These are phyloP conservation scores for Motacilla tschutschensis DNA, from an alignment of 2,113 vertebrate genomes.

Conservation along the genomic window DNA sequence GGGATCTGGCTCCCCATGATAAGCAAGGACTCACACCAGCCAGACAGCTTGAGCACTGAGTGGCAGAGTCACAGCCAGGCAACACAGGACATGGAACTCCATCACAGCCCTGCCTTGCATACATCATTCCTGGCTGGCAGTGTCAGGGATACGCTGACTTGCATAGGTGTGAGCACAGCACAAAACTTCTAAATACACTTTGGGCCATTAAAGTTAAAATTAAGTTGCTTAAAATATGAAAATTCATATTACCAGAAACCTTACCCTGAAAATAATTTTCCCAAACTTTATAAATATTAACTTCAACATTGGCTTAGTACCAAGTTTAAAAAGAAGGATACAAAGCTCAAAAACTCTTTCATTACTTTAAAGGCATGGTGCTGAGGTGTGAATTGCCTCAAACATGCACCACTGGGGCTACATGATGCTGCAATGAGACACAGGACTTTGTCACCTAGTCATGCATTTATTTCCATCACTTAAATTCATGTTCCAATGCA, in stretches of 20 bases:
- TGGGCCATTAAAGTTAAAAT: background rate
- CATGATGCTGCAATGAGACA: fast-evolving
- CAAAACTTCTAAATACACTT: background rate
- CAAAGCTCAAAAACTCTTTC: background rate
- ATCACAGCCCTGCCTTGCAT: background rate
- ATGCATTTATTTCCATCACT: background rate
- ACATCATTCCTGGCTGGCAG: background rate
- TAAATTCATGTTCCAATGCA: background rate
- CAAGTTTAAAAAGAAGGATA: background rate
- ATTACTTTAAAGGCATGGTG: background rate
- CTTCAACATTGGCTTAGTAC: background rate
- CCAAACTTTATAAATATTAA: background rate
- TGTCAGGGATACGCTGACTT: too few species aligned
- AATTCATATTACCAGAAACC: background rate
- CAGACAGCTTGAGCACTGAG: fast-evolving
- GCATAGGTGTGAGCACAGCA: too few species aligned
- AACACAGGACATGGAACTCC: fast-evolving
- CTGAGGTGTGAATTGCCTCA: background rate
- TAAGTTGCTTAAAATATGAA: background rate
- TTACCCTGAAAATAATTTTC: background rate
- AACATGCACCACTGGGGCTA: fast-evolving
- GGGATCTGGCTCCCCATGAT: background rate
- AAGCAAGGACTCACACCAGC: background rate
- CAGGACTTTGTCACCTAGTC: background rate
- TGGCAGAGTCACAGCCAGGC: fast-evolving